Evolutionary conservation across 2,888 invertebrate species (phyloP).

Genomic region (Polyploca ridens): DNA sequence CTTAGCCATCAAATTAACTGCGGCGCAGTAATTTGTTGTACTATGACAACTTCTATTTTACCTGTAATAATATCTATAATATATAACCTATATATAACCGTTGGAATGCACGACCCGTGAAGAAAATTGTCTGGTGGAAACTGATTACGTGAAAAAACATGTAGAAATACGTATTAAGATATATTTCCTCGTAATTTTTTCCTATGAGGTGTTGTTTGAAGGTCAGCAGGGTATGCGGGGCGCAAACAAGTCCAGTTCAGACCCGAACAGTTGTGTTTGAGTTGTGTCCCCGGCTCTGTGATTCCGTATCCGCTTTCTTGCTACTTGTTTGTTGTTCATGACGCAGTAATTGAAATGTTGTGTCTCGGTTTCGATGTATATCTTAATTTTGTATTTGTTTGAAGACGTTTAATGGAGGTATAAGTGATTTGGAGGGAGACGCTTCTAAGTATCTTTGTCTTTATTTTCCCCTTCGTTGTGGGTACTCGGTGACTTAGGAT

Average conservation of each 20-base stretch:
- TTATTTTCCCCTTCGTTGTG: too few relatives aligned
- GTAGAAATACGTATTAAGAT: not conserved
- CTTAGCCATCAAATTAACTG: too few relatives aligned
- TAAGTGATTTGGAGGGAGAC: not conserved
- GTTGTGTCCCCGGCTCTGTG: constrained; percentile 28
- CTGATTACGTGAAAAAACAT: not conserved
- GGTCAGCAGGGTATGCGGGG: constrained; percentile 33
- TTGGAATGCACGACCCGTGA: too few relatives aligned
- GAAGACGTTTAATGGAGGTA: not conserved
- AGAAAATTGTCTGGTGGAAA: too few relatives aligned
- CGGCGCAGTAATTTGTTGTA: too few relatives aligned
- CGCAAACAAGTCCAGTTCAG: constrained; percentile 30
- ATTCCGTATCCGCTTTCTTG: constrained; percentile 29
- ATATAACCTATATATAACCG: too few relatives aligned
- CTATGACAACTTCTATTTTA: too few relatives aligned
- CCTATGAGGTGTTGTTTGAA: not conserved
- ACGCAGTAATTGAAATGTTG: constrained; percentile 5
- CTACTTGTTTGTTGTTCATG: constrained; percentile 27
- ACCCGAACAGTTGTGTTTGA: constrained; percentile 40
- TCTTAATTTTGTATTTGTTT: not conserved
- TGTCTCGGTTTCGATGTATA: constrained; percentile 8
- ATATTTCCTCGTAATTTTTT: not conserved
- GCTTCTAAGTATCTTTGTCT: too few relatives aligned
- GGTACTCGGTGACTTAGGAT: too few relatives aligned
- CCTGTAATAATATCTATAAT: too few relatives aligned